Conservation (phyloP, 2,888 invertebrate genomes). For the Hyles lineata region DNA sequence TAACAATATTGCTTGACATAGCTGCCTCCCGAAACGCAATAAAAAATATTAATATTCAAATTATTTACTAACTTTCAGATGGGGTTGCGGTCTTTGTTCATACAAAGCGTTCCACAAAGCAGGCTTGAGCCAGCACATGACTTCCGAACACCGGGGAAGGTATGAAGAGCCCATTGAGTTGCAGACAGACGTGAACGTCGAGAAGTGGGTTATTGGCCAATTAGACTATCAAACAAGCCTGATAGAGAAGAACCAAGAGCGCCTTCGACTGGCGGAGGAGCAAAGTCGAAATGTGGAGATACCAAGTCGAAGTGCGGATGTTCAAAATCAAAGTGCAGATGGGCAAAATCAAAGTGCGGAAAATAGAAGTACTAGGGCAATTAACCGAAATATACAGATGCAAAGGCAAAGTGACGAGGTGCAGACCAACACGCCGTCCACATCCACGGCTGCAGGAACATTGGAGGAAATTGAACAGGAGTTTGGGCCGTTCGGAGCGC, state of each 20-base stretch:
- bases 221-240: constrained; percentile 62
- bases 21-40: no score
- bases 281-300: not conserved
- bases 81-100: constrained; percentile 85
- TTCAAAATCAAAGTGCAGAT: no score
- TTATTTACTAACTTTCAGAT: constrained; percentile 83
- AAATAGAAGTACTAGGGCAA: no score
- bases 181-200: constrained; percentile 72
- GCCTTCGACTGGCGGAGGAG: constrained; percentile 31
- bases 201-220: constrained; percentile 79
- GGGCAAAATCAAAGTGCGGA: no score
- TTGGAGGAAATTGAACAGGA: constrained; percentile 54
- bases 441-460: constrained; percentile 31
- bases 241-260: constrained; percentile 59
- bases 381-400: no score
- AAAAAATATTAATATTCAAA: no score
- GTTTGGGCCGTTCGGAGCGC: constrained; percentile 65
- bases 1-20: no score
- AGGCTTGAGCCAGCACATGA: constrained; percentile 83
- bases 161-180: constrained; percentile 66
- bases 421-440: no score
- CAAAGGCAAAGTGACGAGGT: no score
- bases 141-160: constrained; percentile 70
- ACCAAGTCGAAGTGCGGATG: no score
- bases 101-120: constrained; percentile 84